Evolutionary conservation across 2,888 invertebrate species (phyloP), one percentile per base, ranked within the genome.

Genomic region (Cyrtodaria siliqua): DNA sequence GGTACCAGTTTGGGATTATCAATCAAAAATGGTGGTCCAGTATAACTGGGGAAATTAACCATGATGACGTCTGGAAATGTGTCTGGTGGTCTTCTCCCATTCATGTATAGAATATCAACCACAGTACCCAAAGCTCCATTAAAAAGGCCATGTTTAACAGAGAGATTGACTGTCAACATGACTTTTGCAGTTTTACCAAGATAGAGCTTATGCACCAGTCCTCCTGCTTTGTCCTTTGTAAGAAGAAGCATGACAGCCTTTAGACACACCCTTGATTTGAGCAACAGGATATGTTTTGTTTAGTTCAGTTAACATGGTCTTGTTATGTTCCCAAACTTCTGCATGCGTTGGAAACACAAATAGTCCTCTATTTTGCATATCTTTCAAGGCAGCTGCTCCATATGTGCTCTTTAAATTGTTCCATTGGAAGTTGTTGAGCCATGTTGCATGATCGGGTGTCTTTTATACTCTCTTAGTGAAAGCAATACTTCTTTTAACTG

Each of bases 111-210:
- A 9, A 44, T 79, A 44, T 82, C 78, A 6, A 63, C 27, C 18
- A 83, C 68, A 29, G 12, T 68, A 0, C 82, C 84, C n/a, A 66
- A 38, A 2, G 77, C 40, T 38, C 82, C 79, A 82, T 85, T 85
- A 38, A 68, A 83, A 0, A 83, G 42, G 4, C 83, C 82, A 75
- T 38, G 71, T 14, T 27, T 16, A 12, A 83, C 82, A 67, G n/a
- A 12, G 2, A 83, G 44, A 44, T 44, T 20, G 4, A 44, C 44
- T 18, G 44, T 20, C 3, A 44, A 16, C 44, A 44, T 44, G 44
- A 44, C 44, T 18, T 16, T 44, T 9, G 20, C 44, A 44, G n/a
- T 16, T 44, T 44, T 44, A 16, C 44, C 6, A 9, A 20, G 16
- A 20, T 44, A 44, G 16, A 44, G 44, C 6, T 6, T 18, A 44